Base-by-base conservation (phyloP, 2,888 invertebrate species). In the Drosophila borborema region DNA sequence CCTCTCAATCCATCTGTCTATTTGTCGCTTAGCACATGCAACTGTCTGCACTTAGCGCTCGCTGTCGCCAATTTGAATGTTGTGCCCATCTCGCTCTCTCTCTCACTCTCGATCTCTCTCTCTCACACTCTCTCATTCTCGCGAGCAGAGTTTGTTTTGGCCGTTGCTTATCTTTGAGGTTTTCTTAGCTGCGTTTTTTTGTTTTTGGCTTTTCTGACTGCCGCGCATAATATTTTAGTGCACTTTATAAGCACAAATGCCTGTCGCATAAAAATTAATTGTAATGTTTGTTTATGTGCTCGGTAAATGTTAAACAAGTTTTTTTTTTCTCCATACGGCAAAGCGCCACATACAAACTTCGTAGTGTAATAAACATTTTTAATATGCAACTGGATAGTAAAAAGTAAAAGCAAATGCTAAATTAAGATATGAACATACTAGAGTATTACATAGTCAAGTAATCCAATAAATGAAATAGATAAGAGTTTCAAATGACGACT, bases 261-360 rank as follows among this genome's bases (percentile, higher is more conserved):
- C 87, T 86, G 89, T 86, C 89, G 80, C 85, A 87, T 89, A 87
- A 87, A 89, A 85, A 76, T 86, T 88, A 90, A 90, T 90, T 90
- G 89, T 89, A 81, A 90, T 84, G 81, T 86, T 87, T 90, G 84
- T 90, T 90, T 89, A 90, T 84, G 87, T 74, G 86, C 74, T 81
- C 81, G 70, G 75, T 49, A 78, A 77, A 64, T 74, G 81, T 77
- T 77, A 74, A 81, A 69, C 81, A 71, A 73, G 82, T 80, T 77
- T 18, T 45, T 40, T 34, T 38, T 10, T 53, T 55, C 46, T 67
- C 67, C 55, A 76, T 73, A 63, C 45, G 73, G 64, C 80, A 68
- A 80, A 67, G 72, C 64, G 63, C 38, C 40, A 41, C 31, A 53
- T 61, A 18, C 43, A 43, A 61, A 48, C 41, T 43, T 34, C 38